Evolutionary conservation across 1,140 invertebrate genomes (phyloP).

Genomic region (Branchinecta lindahli): DNA sequence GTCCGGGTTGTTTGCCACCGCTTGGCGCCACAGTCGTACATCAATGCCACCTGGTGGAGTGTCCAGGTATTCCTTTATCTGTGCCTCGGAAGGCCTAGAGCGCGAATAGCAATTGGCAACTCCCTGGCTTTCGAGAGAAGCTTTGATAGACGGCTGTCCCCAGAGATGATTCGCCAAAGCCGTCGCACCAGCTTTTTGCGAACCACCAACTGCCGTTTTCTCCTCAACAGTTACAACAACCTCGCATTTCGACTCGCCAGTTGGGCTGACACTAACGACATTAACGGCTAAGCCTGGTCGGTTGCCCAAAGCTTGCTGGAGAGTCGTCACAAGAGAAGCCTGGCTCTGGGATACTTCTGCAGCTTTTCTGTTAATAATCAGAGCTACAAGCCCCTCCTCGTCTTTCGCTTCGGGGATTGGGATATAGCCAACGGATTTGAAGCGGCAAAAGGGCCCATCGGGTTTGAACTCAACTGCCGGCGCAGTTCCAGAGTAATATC

Average conservation of each 20-base stretch:
- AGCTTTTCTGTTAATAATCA: constrained; percentile 64
- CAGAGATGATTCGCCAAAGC: constrained; percentile 16
- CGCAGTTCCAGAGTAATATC: constrained; percentile 53
- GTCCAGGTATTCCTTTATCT: constrained; percentile 74
- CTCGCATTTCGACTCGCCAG: constrained; percentile 58
- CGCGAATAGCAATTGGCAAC: constrained; percentile 17
- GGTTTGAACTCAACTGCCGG: constrained; percentile 65
- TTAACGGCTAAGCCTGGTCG: constrained; percentile 62
- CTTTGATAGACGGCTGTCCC: constrained; percentile 15
- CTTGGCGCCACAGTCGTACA: constrained; percentile 67
- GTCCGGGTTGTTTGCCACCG: constrained; percentile 82
- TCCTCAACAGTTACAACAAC: constrained; percentile 45
- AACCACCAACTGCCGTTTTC: constrained; percentile 16
- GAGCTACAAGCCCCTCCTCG: constrained; percentile 66
- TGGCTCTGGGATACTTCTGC: constrained; percentile 56
- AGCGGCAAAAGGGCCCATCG: constrained; percentile 76
- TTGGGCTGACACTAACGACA: constrained; percentile 54
- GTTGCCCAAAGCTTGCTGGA: constrained; percentile 50
- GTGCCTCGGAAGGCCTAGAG: constrained; percentile 31
- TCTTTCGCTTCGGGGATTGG: constrained; percentile 62
- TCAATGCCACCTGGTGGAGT: constrained; percentile 62
- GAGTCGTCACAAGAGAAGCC: constrained; percentile 47
- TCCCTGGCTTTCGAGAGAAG: constrained; percentile 11
- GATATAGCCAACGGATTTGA: constrained; percentile 83
- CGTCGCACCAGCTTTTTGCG: constrained; percentile 16